These are phyloP conservation scores for Barnardius zonarius DNA, from an alignment of 2,113 vertebrate genomes.

Conservation along the genomic window DNA sequence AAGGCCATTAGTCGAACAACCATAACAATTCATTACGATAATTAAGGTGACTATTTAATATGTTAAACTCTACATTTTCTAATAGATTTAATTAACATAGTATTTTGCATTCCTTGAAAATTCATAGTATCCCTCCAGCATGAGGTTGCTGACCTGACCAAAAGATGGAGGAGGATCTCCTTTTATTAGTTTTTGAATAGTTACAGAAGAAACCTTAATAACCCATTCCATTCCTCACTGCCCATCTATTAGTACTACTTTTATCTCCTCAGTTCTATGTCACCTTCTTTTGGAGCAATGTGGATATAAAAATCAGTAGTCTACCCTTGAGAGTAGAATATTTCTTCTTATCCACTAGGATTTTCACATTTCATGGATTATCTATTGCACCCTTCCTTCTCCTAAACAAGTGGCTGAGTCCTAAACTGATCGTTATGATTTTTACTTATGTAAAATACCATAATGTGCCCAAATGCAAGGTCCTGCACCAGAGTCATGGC, in stretches of 20 bases:
- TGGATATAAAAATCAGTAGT: neutral
- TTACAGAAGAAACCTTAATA: neutral
- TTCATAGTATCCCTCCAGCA: neutral
- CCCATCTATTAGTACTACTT: neutral
- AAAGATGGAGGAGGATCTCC: neutral
- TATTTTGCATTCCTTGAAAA: neutral
- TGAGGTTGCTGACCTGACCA: neutral
- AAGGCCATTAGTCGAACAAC: constrained; percentile 2
- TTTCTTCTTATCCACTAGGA: neutral
- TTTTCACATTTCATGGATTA: neutral
- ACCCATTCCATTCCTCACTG: neutral
- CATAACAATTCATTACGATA: constrained; percentile 19
- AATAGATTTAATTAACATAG: neutral
- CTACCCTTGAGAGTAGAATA: neutral
- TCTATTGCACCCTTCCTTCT: neutral
- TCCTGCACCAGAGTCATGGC: neutral
- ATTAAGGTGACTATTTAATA: constrained; percentile 41
- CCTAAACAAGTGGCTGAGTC: neutral
- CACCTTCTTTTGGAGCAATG: neutral
- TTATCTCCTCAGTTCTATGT: neutral
- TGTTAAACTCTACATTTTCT: constrained; percentile 21
- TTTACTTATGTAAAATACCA: neutral
- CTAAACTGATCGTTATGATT: neutral
- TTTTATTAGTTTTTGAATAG: neutral
- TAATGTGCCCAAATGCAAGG: neutral